These are phyloP conservation scores for Cassiopea xamachana DNA, from an alignment of 30 jellyfish, hydroid and myxozoan genomes.

Conservation along the genomic window DNA sequence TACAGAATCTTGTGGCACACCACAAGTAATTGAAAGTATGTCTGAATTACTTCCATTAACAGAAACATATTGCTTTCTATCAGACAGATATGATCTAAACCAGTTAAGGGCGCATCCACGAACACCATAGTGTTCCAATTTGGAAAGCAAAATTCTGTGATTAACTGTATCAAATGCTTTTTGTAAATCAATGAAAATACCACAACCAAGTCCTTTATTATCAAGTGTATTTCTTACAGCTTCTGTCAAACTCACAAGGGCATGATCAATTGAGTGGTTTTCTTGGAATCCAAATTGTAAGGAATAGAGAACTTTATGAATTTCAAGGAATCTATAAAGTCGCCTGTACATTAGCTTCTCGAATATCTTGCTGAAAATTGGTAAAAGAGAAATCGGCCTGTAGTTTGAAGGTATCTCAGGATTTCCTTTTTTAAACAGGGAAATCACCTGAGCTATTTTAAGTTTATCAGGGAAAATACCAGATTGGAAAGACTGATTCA, in stretches of 20 bases:
- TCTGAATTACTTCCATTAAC: constrained; percentile 10
- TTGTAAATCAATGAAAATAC: constrained; percentile 44
- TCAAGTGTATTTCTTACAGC: constrained; percentile 54
- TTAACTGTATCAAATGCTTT: constrained; percentile 50
- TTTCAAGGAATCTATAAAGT: constrained; percentile 45
- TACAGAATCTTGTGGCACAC: constrained; percentile 58
- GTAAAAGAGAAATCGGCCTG: constrained; percentile 63
- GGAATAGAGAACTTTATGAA: constrained; percentile 22
- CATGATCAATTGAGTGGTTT: constrained; percentile 32
- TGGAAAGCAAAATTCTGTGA: constrained; percentile 25
- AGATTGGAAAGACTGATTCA: constrained; percentile 13
- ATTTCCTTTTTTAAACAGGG: constrained; percentile 52
- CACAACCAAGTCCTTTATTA: constrained; percentile 26
- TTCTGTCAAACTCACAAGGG: constrained; percentile 56
- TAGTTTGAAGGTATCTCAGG: constrained; percentile 34
- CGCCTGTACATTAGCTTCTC: constrained; percentile 68
- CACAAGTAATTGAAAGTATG: constrained; percentile 30
- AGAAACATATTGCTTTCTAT: constrained; percentile 23
- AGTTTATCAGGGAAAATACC: constrained; percentile 37
- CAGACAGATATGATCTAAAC: constrained; percentile 43
- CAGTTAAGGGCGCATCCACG: constrained; percentile 51
- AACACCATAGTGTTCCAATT: constrained; percentile 57
- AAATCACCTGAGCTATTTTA: constrained; percentile 36
- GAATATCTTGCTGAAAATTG: constrained; percentile 50
- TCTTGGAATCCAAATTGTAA: constrained; percentile 65